Conservation (phyloP, 2,113 vertebrate genomes). For the Mungos mungo region DNA sequence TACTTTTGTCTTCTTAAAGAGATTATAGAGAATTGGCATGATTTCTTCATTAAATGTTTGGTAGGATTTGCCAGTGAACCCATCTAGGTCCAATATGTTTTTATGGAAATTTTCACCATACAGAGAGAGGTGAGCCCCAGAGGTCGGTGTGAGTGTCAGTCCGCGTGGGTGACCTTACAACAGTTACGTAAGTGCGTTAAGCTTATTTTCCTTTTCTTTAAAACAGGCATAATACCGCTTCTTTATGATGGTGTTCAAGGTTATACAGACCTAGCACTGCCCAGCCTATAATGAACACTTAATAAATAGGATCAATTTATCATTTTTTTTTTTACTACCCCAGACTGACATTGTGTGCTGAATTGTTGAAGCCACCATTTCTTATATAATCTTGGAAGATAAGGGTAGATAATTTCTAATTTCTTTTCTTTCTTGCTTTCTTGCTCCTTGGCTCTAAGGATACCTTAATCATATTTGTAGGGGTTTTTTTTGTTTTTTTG, state of each 20-base stretch:
- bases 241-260: not conserved
- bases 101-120: constrained; percentile 37
- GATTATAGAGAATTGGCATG: not conserved
- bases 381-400: not conserved
- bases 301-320: not conserved
- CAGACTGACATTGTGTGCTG: not conserved
- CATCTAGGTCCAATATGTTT: not conserved
- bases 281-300: not conserved
- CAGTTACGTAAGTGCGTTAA: not conserved
- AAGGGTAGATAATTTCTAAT: not conserved
- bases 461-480: not conserved
- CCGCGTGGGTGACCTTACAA: not conserved
- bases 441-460: not conserved
- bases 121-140: not conserved
- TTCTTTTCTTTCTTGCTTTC: not conserved
- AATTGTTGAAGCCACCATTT: not conserved
- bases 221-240: not conserved
- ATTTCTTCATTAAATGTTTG: not conserved
- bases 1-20: not conserved
- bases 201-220: not conserved
- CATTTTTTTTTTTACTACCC: not conserved
- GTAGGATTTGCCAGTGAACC: not conserved
- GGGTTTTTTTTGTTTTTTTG: too few relatives aligned
- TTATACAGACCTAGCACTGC: not conserved
- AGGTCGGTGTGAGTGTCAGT: not conserved